phyloP scores from a whole-genome alignment of 2,797 vertebrate species.

The Garrulus glandarius region DNA sequence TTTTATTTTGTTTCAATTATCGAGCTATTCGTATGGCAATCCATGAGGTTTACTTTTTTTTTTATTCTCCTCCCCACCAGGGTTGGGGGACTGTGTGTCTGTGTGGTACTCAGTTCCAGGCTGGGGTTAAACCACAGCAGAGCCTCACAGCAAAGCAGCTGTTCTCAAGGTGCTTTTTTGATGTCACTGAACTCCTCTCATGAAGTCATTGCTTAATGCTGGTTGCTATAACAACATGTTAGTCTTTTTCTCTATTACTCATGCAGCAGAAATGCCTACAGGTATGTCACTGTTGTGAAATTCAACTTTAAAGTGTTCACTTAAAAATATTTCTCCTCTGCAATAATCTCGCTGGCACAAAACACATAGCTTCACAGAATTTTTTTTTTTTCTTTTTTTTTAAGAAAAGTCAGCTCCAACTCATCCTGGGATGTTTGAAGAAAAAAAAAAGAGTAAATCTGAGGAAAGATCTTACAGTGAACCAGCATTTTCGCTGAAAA shows the following conservation, averaged over 20 bases:
- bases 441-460: not conserved
- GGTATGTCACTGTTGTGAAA: not conserved
- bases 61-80: not conserved
- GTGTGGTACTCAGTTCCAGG: not conserved
- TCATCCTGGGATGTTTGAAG: not conserved
- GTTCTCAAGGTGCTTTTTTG: not conserved
- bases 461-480: not conserved
- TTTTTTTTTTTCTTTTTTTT: not conserved
- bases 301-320: not conserved
- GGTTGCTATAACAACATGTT: slow-evolving; percentile 23
- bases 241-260: not conserved
- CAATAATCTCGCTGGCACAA: not conserved
- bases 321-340: not conserved
- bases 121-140: not conserved
- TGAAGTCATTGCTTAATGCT: not conserved
- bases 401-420: not conserved
- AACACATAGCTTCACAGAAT: not conserved
- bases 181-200: not conserved
- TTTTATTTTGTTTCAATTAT: not conserved
- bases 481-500: not conserved
- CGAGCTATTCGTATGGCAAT: not conserved
- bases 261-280: not conserved
- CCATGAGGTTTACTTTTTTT: not conserved
- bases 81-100: not conserved
- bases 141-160: not conserved